These are phyloP conservation scores for Scolanthus callimorphus DNA, from an alignment of 92 coral and sea anemone species.

Conservation along the genomic window DNA sequence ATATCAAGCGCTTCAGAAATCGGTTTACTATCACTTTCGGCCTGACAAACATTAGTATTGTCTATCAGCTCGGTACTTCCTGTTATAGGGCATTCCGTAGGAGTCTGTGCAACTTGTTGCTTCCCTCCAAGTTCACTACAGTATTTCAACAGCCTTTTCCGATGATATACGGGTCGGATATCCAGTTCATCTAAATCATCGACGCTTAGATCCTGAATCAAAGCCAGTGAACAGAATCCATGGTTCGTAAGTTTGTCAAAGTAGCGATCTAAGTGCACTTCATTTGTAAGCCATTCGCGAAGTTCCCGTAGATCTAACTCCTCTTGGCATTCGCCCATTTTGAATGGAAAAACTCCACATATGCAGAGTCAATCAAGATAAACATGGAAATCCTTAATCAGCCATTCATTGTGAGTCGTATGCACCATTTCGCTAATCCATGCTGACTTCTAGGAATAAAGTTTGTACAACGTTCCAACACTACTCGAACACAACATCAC, in stretches of 20 bases:
- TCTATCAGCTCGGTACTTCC: slow-evolving; percentile 1
- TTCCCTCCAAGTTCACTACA: slow-evolving; percentile 53
- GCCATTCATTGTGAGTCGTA: not conserved
- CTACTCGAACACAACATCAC: not conserved
- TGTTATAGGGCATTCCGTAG: slow-evolving; percentile 1
- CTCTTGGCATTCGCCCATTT: slow-evolving; percentile 24
- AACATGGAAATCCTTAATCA: not conserved
- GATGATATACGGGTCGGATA: slow-evolving; percentile 76
- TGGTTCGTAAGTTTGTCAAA: slow-evolving; percentile 70
- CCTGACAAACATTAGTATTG: not conserved
- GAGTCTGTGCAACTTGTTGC: slow-evolving; percentile 13
- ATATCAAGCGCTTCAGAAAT: not conserved
- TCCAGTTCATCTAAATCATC: slow-evolving; percentile 65
- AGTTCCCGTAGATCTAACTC: slow-evolving; percentile 44
- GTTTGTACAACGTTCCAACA: not conserved
- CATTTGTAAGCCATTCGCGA: slow-evolving; percentile 82
- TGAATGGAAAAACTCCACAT: slow-evolving; percentile 7
- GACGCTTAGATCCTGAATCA: slow-evolving; percentile 56
- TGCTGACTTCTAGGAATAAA: no score
- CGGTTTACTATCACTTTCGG: slow-evolving; percentile 21
- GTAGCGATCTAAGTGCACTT: slow-evolving; percentile 88
- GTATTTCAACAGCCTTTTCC: slow-evolving; percentile 68
- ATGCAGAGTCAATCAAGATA: slow-evolving; percentile 7
- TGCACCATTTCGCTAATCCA: not conserved
- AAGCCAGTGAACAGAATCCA: slow-evolving; percentile 67